Evolutionary conservation across 2,113 vertebrate genomes (phyloP).

Genomic region (Gymnorhina tibicen): DNA sequence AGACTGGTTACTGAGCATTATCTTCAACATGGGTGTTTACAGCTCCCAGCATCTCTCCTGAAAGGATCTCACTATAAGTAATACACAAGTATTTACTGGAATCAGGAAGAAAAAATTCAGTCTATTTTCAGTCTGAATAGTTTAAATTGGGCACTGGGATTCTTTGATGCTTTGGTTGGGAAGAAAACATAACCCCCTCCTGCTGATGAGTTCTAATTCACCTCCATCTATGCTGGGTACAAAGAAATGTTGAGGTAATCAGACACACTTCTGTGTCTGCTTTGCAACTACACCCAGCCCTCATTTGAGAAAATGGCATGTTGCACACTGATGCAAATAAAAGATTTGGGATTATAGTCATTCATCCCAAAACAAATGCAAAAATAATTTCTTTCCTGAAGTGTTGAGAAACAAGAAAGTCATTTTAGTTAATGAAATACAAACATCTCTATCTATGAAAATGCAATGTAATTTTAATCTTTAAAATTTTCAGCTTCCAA

Average conservation of each 20-base stretch:
- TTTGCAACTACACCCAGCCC: neutral
- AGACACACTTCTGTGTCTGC: neutral
- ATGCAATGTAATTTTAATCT: neutral
- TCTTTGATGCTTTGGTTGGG: neutral
- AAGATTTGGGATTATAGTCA: constrained; percentile 17
- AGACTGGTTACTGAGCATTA: neutral
- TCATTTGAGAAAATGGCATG: constrained; percentile 40
- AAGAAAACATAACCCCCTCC: constrained; percentile 7
- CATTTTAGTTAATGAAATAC: constrained; percentile 37
- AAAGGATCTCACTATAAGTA: neutral
- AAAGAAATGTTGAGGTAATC: constrained; percentile 40
- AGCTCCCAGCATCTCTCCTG: neutral
- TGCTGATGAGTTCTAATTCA: constrained; percentile 28
- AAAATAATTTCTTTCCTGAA: constrained; percentile 6
- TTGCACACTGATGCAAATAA: constrained; percentile 25
- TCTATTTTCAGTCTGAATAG: constrained; percentile 25
- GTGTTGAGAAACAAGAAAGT: neutral
- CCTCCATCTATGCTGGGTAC: neutral
- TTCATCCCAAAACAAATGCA: constrained; percentile 12
- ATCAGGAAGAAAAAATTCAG: neutral
- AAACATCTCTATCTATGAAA: neutral
- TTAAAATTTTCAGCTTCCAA: neutral
- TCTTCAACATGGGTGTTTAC: neutral
- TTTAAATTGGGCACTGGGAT: neutral
- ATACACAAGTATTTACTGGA: neutral